Percentiles rank a stretch among this genome's conserved stretches.
These are phyloP conservation scores for Pimpla rufipes DNA, from an alignment of 2,888 invertebrate genomes.

Conservation along the genomic window DNA sequence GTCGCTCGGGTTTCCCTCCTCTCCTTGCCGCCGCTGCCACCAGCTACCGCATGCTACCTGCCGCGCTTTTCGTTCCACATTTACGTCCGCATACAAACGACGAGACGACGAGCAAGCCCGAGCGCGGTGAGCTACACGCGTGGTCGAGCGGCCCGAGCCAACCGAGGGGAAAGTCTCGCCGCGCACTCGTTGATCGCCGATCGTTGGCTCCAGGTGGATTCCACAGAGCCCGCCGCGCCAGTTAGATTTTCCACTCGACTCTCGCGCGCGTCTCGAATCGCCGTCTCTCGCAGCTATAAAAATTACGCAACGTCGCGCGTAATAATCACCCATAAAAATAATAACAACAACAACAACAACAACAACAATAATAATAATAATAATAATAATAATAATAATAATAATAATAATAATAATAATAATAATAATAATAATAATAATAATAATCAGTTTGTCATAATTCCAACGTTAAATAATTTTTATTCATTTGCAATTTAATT, in stretches of 20 bases:
- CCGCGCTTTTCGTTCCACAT: conserved; percentile 25
- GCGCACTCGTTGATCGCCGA: conserved; percentile 55
- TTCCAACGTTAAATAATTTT: background rate
- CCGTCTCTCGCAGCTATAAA: background rate
- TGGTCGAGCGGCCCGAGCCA: conserved; percentile 32
- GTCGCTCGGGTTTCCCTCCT: conserved; percentile 20
- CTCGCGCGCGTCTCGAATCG: background rate
- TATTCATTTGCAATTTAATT: background rate
- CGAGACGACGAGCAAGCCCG: conserved; percentile 14
- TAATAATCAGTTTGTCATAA: background rate
- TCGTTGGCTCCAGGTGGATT: conserved; percentile 46
- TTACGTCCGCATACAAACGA: conserved; percentile 25
- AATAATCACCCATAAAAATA: background rate
- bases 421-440: background rate
- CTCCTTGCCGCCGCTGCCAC: background rate
- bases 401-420: background rate
- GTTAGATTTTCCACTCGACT: background rate
- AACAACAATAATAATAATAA: too few relatives aligned
- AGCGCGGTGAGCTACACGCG: conserved; percentile 10
- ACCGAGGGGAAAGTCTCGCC: conserved; percentile 49
- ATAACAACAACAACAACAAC: too few relatives aligned
- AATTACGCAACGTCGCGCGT: background rate
- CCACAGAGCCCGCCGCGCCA: background rate
- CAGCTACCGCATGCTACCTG: conserved; percentile 2
- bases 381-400: too few relatives aligned